Conservation (phyloP, 2,797 vertebrate species). For the Protonibea diacanthus region DNA sequence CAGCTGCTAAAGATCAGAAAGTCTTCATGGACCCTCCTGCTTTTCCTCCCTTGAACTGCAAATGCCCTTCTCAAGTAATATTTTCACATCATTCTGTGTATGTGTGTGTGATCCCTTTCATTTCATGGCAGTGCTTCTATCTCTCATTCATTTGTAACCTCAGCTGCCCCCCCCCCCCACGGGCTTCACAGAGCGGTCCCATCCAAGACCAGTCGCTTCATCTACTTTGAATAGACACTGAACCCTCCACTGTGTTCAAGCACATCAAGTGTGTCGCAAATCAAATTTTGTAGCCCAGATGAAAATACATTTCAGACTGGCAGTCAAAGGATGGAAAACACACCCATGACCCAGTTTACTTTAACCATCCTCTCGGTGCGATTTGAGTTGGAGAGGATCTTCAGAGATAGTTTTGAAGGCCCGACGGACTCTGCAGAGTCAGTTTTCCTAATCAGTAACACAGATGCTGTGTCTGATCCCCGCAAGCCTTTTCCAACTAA, state of each 20-base stretch:
- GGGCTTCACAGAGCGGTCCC: constrained; percentile 39
- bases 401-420: constrained; percentile 40
- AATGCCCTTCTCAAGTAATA: constrained; percentile 50
- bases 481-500: constrained; percentile 34
- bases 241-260: constrained; percentile 37
- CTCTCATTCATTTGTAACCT: constrained; percentile 46
- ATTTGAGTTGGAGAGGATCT: constrained; percentile 24
- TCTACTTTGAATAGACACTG: constrained; percentile 60
- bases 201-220: constrained; percentile 43
- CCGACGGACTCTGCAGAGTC: constrained; percentile 24
- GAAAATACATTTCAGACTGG: constrained; percentile 28
- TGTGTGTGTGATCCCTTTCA: constrained; percentile 49
- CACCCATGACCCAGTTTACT: constrained; percentile 50
- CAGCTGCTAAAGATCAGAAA: constrained; percentile 52
- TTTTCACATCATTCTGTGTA: constrained; percentile 44
- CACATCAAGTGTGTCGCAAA: constrained; percentile 45
- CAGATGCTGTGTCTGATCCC: constrained; percentile 49
- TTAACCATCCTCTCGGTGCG: constrained; percentile 15
- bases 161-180: background rate
- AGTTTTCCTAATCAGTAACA: constrained; percentile 37
- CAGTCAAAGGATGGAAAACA: constrained; percentile 23
- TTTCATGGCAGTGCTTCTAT: constrained; percentile 51
- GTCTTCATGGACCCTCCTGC: constrained; percentile 43
- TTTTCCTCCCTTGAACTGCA: constrained; percentile 60
- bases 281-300: constrained; percentile 38